Base-by-base conservation (phyloP, 2,113 vertebrate genomes). In the Mixornis gularis region DNA sequence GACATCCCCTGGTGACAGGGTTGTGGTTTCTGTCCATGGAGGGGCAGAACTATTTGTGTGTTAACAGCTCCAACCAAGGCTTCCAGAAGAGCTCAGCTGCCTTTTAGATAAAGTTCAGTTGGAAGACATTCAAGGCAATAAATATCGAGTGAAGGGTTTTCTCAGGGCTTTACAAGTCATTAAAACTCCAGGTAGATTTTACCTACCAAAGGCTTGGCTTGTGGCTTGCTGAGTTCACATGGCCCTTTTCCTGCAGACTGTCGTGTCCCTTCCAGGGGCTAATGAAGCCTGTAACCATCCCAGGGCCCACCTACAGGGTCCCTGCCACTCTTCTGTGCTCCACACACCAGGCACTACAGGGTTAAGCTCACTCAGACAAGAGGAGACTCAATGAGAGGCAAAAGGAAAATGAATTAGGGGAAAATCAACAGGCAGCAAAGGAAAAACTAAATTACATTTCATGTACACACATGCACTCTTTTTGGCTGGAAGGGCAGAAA, bases 401-500 rank as follows among this genome's bases (percentile, higher is more conserved):
- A 96, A 93, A 92, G 83, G 93, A 95, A 97, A 97, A 95, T 51
- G 66, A 96, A 97, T 96, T 96, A 95, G 77, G 93, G 73, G 65
- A 96, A 96, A 97, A 95, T 90, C 91, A 95, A 90, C 93, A 97
- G 78, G 89, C 85, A 93, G 82, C 70, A 94, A 94, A 96, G 84
- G 72, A 96, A 97, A 97, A 96, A 93, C 85, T 89, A 96, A 97
- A 96, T 90, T 96, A 84, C 82, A 62, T 94, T 96, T 93, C 93
- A 94, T 91, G 92, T 65, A 92, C 79, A 95, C 83, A 95, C 79
- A 95, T 95, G 92, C 89, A 90, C 88, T 95, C 86, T 87, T 93
- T 93, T 96, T 97, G 92, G 94, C 90, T 95, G 73, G 92, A 93
- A 95, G 74, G 85, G 72, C 65, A 82, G 74, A 93, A 97, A 96